Conservation (phyloP, 1,140 invertebrate genomes). For the Bombus confusus region DNA sequence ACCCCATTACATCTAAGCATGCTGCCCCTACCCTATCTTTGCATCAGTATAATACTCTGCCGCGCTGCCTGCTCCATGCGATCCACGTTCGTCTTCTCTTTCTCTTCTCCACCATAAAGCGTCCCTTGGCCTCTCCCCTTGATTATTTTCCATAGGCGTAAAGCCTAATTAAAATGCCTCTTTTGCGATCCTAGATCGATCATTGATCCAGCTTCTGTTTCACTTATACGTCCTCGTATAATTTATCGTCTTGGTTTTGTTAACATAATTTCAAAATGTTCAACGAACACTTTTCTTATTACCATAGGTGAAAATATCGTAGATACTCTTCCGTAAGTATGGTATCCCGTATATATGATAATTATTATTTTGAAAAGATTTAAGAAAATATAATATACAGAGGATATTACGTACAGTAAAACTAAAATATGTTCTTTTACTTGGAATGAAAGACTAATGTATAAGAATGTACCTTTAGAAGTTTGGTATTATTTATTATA, state of each 20-base stretch:
- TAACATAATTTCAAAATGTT: neutral
- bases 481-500: neutral
- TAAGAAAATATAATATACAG: neutral
- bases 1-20: slow-evolving; percentile 77
- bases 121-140: slow-evolving; percentile 71
- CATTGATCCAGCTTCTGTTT: neutral
- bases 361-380: neutral
- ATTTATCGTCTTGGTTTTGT: neutral
- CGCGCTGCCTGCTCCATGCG: slow-evolving; percentile 58
- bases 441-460: neutral
- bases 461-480: neutral
- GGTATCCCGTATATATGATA: too few relatives aligned
- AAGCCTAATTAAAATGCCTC: slow-evolving; percentile 67
- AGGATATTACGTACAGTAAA: neutral
- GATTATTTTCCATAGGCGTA: slow-evolving; percentile 75
- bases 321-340: too few relatives aligned
- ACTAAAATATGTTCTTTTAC: neutral
- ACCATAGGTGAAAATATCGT: too few relatives aligned
- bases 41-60: slow-evolving; percentile 72
- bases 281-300: neutral
- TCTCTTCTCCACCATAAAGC: slow-evolving; percentile 62
- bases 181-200: slow-evolving; percentile 28
- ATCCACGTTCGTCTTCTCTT: slow-evolving; percentile 59
- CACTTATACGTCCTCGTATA: neutral
- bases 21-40: slow-evolving; percentile 73